Base-by-base conservation (phyloP, 2,888 invertebrate genomes). In the Apoda limacodes region DNA sequence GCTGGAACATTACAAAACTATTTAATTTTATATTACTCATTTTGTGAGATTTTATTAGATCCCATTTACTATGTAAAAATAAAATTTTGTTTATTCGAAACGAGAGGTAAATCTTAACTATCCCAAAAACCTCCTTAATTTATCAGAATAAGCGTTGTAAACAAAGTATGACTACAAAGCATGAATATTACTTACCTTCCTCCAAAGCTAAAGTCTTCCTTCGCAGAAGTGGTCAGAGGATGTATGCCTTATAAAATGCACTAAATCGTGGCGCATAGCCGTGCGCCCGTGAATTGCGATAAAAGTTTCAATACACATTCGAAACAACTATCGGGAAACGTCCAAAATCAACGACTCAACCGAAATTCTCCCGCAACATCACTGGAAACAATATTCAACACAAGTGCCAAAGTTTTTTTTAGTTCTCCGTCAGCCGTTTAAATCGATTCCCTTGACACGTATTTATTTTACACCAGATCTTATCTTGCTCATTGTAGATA, bases 211-310 rank as follows among this genome's bases (percentile, higher is more conserved):
- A 74, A 80, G 62, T 60, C 48, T 72, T 66, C 78, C 80, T 85
- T 89, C 89, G 83, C 88, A 87, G 65, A 88, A 90, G 63, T 90
- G 90, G 50, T 89, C 88, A 47, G 89, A 89, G 45, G 88, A 88
- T 42, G 90, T 90, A 75, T 90, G 88, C 60, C 89, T 82, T 72
- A 90, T 90, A 58, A 88, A 88, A 56, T 88, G 84, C 63, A 85
- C 78, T 68, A 87, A 75, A 70, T 88, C 85, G 83, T 86, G 85
- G 85, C 88, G 87, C 89, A 89, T 89, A 83, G 88, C 88, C 85
- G 87, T 84, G 76, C 86, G 85, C 71, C 80, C 80, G 76, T 80
- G 80, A 52, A 80, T 80, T 55, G 80, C 80, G 65, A 68, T 80
- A 37, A 80, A 80, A 69, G 80, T 71, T 74, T 80, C 80, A 70